These are phyloP conservation scores for Pseudanteris insignis DNA, from an alignment of 2,888 invertebrate species.

Conservation along the genomic window DNA sequence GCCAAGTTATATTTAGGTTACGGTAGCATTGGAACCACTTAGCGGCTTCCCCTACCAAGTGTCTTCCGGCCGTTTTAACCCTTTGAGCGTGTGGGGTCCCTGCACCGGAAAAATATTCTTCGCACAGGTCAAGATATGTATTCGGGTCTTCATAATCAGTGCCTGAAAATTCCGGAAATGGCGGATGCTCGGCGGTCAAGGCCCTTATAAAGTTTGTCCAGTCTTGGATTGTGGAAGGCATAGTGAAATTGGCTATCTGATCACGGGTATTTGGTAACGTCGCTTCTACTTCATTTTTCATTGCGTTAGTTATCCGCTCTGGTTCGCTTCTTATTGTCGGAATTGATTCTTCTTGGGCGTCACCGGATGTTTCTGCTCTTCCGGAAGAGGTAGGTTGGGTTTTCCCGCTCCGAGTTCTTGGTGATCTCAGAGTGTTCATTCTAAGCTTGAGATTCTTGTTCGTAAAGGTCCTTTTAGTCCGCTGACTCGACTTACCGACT, in stretches of 20 bases:
- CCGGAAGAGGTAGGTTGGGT: no score
- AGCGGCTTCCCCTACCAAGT: slow-evolving; percentile 4
- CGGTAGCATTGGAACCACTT: slow-evolving; percentile 24
- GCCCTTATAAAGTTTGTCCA: not conserved
- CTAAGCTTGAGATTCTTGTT: no score
- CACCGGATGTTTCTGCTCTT: not conserved
- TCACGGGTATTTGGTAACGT: no score
- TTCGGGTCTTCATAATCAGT: no score
- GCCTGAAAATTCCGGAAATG: not conserved
- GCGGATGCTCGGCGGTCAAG: not conserved
- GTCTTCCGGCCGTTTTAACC: not conserved
- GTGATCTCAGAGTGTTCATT: no score
- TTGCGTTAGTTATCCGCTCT: no score
- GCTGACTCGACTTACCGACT: not conserved
- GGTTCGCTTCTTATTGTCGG: no score
- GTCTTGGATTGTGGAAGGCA: not conserved
- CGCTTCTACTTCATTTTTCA: no score
- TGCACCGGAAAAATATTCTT: not conserved
- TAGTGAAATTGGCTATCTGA: no score
- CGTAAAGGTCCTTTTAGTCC: no score
- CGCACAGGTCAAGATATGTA: not conserved
- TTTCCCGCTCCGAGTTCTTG: no score
- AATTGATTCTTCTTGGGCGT: no score
- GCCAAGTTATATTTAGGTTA: slow-evolving; percentile 13
- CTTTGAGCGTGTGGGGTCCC: not conserved